These are phyloP conservation scores for Phoxinus dragarum DNA, from an alignment of 2,797 vertebrate genomes.

Conservation along the genomic window DNA sequence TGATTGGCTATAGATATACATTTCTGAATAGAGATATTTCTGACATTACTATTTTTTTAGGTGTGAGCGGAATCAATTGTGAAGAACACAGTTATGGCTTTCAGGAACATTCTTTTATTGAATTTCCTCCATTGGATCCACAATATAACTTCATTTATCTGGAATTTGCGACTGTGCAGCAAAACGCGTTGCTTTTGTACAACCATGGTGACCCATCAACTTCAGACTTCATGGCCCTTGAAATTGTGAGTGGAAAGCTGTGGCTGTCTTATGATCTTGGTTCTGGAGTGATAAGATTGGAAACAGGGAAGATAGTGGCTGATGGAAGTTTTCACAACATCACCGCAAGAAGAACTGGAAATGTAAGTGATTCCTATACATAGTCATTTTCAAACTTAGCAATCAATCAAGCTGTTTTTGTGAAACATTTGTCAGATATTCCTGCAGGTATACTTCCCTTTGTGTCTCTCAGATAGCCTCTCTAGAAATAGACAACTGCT, in stretches of 20 bases:
- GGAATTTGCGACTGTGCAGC: constrained; percentile 78
- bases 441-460: constrained; percentile 5
- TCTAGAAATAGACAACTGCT: constrained; percentile 79
- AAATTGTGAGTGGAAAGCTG: constrained; percentile 73
- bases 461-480: constrained; percentile 74
- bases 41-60: constrained; percentile 61
- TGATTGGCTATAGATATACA: no score
- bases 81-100: constrained; percentile 80
- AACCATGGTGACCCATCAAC: constrained; percentile 69
- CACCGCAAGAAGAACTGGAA: constrained; percentile 75
- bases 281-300: constrained; percentile 74
- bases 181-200: constrained; percentile 76
- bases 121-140: constrained; percentile 79
- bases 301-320: constrained; percentile 74
- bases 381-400: not conserved
- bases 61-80: constrained; percentile 76
- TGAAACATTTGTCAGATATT: constrained; percentile 8
- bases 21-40: not conserved
- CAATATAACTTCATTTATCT: constrained; percentile 79
- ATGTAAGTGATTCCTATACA: constrained; percentile 68
- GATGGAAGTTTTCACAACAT: constrained; percentile 81
- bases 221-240: constrained; percentile 78
- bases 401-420: not conserved
- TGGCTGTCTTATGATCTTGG: constrained; percentile 80
- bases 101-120: constrained; percentile 80